phyloP scores from a whole-genome alignment of 2,113 vertebrate genomes.

The Syrmaticus mikado region DNA sequence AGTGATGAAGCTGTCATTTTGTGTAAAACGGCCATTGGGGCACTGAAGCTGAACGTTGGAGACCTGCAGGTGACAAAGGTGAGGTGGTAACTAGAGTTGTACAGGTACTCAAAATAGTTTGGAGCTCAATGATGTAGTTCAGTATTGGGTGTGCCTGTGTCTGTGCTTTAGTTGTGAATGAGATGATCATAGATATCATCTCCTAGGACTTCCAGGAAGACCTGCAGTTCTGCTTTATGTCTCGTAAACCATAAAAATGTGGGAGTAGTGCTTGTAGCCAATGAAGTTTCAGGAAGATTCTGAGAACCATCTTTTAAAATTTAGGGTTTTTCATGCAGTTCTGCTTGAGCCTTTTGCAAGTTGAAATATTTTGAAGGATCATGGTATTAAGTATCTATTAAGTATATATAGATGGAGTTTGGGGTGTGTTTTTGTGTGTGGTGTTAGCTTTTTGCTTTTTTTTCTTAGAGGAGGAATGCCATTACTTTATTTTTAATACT shows the following conservation, averaged over 20 bases:
- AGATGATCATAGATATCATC: not conserved
- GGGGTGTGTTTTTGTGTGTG: too few species aligned
- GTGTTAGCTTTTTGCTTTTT: not conserved
- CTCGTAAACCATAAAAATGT: rapidly evolving
- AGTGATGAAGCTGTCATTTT: constrained; percentile 94
- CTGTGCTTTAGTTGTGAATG: too few species aligned
- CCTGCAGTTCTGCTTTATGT: rapidly evolving
- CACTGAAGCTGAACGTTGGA: constrained; percentile 91
- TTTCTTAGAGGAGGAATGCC: not conserved
- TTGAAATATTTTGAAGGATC: not conserved
- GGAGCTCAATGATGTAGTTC: not conserved
- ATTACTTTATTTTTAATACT: not conserved
- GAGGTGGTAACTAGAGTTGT: not conserved
- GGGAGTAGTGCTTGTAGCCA: rapidly evolving
- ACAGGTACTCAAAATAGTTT: rapidly evolving
- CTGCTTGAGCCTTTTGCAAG: not conserved
- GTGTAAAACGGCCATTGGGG: constrained; percentile 95
- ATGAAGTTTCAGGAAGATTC: rapidly evolving
- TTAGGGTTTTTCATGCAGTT: not conserved
- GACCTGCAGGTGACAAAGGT: constrained; percentile 98
- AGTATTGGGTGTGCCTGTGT: not conserved
- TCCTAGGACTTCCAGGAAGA: not conserved
- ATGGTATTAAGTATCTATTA: not conserved
- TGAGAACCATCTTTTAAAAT: not conserved
- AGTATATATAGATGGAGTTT: not conserved